A percentile compares a stretch with the other conserved stretches of the same genome.
These are phyloP conservation scores for Conus canariensis DNA, from an alignment of 2,888 invertebrate species.

Conservation along the genomic window DNA sequence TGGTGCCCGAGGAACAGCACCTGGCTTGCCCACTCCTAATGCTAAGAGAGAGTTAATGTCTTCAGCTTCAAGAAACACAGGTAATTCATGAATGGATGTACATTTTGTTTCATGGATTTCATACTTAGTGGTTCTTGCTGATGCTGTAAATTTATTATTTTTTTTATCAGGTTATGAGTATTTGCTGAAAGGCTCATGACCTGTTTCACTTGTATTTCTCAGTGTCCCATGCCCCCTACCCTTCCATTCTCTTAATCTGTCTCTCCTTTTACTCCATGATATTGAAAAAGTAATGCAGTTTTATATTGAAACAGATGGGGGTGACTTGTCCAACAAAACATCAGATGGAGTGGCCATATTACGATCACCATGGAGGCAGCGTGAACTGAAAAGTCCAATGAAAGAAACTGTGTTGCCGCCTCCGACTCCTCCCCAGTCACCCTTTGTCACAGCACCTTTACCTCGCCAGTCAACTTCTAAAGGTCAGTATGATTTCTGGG, in stretches of 20 bases:
- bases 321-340: background rate
- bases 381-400: conserved; percentile 38
- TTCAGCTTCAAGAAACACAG: background rate
- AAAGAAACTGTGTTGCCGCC: background rate
- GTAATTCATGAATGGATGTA: background rate
- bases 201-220: too few relatives aligned
- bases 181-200: too few relatives aligned
- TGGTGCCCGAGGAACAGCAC: background rate
- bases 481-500: background rate
- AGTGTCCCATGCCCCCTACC: too few relatives aligned
- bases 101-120: background rate
- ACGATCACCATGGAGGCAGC: background rate
- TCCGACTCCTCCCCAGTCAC: conserved; percentile 27
- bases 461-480: background rate
- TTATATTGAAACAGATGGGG: background rate
- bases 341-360: background rate
- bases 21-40: background rate
- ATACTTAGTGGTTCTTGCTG: background rate
- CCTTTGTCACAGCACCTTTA: background rate
- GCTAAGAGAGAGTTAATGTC: background rate
- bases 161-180: too few relatives aligned
- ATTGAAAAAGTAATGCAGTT: background rate
- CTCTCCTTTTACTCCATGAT: too few relatives aligned
- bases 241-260: too few relatives aligned
- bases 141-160: background rate